A percentile compares a stretch with the other conserved stretches of the same genome.
Evolutionary conservation across 2,888 invertebrate species (phyloP).

Genomic region (Erebia epiphron): DNA sequence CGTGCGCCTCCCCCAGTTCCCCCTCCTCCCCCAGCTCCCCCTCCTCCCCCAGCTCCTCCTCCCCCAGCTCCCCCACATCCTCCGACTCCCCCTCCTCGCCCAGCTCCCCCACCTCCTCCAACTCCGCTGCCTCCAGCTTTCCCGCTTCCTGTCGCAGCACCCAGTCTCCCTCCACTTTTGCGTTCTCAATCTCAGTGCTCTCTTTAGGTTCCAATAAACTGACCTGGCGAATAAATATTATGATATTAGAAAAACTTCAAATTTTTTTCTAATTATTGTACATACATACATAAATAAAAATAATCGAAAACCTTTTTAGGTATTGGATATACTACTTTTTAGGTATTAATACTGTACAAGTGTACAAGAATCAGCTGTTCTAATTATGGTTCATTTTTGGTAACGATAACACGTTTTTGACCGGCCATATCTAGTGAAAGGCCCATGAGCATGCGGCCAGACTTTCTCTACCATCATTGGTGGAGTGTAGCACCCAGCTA

Average conservation of each 20-base stretch:
- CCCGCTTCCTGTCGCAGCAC: slow-evolving; percentile 8
- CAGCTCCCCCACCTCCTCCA: slow-evolving; percentile 21
- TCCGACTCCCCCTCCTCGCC: slow-evolving; percentile 37
- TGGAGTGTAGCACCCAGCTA: no score
- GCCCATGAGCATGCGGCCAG: no score
- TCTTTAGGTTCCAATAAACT: slow-evolving; percentile 35
- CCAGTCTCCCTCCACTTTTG: neutral
- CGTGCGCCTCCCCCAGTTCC: slow-evolving; percentile 47
- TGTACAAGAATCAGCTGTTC: no score
- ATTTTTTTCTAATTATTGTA: neutral
- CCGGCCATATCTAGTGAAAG: no score
- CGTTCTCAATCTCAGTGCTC: slow-evolving; percentile 1
- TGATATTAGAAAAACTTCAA: neutral
- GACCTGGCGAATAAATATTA: slow-evolving; percentile 33
- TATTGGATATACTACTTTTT: no score
- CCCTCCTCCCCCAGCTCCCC: slow-evolving; percentile 20
- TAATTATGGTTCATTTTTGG: no score
- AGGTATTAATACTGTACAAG: no score
- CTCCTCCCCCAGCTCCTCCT: slow-evolving; percentile 43
- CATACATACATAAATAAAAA: neutral
- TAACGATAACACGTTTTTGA: no score
- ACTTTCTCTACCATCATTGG: no score
- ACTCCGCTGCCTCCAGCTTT: slow-evolving; percentile 35
- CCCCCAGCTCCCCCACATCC: slow-evolving; percentile 37
- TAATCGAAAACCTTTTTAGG: slow-evolving; percentile 24